Conservation (phyloP, 2,797 vertebrate genomes). For the Pseudochirops corinnae region DNA sequence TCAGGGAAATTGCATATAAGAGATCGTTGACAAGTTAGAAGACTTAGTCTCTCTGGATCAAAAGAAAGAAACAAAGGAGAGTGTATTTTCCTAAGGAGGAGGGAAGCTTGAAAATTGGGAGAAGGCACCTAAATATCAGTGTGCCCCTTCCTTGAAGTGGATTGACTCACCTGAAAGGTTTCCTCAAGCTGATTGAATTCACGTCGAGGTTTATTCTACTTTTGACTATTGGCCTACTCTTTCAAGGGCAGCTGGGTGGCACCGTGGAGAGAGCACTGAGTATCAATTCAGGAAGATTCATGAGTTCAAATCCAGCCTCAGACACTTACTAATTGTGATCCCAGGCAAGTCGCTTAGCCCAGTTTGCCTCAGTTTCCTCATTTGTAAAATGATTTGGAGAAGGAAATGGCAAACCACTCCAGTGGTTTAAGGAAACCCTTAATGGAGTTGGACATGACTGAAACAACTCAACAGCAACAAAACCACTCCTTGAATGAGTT, state of each 20-base stretch:
- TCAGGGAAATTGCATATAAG: constrained; percentile 69
- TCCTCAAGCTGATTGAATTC: constrained; percentile 73
- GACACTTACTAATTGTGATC: not conserved
- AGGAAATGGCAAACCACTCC: not conserved
- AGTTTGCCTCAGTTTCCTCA: not conserved
- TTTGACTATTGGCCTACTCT: constrained; percentile 42
- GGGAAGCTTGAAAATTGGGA: constrained; percentile 58
- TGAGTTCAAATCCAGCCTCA: not conserved
- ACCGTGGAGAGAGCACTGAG: no score
- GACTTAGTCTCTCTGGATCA: constrained; percentile 64
- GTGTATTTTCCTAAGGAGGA: constrained; percentile 77
- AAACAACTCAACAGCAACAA: not conserved
- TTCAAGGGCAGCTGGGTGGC: not conserved
- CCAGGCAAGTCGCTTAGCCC: not conserved
- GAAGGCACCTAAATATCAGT: constrained; percentile 47
- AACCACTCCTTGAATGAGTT: constrained; percentile 53
- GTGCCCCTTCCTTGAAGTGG: constrained; percentile 72
- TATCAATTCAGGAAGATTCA: not conserved
- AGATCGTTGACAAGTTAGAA: constrained; percentile 78
- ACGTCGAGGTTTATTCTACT: constrained; percentile 42
- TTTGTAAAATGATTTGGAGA: not conserved
- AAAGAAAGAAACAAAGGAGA: constrained; percentile 76
- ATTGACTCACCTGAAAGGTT: constrained; percentile 77
- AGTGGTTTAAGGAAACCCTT: not conserved
- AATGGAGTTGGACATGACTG: not conserved